Evolutionary conservation across 2,888 invertebrate species (phyloP), one percentile per base, ranked within the genome.

Genomic region (Drosophila quinaria): DNA sequence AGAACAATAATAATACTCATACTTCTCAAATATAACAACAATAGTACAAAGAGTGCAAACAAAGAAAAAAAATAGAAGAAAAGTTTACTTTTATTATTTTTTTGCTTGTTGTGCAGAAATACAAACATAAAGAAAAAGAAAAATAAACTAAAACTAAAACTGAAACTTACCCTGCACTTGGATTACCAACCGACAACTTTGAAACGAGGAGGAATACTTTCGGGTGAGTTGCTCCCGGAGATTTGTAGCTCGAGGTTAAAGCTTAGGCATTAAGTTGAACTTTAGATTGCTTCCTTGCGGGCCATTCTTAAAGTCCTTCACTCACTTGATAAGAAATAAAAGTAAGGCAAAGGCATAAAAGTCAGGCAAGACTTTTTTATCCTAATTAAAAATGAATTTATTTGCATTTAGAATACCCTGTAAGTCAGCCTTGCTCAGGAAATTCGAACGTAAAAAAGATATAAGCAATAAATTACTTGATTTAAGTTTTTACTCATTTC

Each of bases 1-100:
- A 65, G 68, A 78, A 89, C 81, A 87, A 87, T 63, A 81, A 70
- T 56, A 81, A 70, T 56, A 61, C 33, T 42, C 15, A 49, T 54
- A 42, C 61, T 44, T 15, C 35, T 13, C 19, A n/a, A n/a, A n/a
- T n/a, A n/a, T n/a, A n/a, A n/a, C n/a, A n/a, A n/a, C n/a, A n/a
- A n/a, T n/a, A n/a, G n/a, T n/a, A n/a, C 33, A 35, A 42, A 22
- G 42, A 35, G 31, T 19, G 42, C 47, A 44, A 39, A 39, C 9
- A 44, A 8, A 52, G 41, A 29, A 8, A 29, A 29, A 29, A 19
- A 46, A 33, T n/a, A 33, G 6, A 15, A 35, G 22, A 46, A 46
- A 56, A 56, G 37, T 46, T 46, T 37, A 56, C 56, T 46, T 35
- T 19, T 25, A 46, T 46, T 56, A 37, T 59, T 58, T 58, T 47